These are phyloP conservation scores for Buathra laborator DNA, from an alignment of 2,888 invertebrate species.

Conservation along the genomic window DNA sequence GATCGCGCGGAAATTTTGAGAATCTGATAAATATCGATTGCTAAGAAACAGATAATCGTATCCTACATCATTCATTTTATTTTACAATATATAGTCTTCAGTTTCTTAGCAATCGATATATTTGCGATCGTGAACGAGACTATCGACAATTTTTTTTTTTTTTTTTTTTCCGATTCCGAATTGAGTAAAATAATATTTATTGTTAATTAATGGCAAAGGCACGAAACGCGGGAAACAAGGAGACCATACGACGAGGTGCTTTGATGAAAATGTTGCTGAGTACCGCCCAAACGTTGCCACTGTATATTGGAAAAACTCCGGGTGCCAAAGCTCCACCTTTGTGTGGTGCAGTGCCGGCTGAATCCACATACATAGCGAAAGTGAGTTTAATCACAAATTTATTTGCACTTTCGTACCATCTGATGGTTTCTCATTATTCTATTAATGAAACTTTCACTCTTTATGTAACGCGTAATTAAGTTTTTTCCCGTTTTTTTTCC, in stretches of 20 bases:
- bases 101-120: no score
- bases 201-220: slow-evolving; percentile 86
- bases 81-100: no score
- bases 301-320: slow-evolving; percentile 94
- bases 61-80: no score
- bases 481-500: no score
- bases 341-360: slow-evolving; percentile 95
- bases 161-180: neutral
- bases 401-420: neutral
- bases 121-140: no score
- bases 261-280: slow-evolving; percentile 98
- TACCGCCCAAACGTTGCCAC: slow-evolving; percentile 96
- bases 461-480: neutral
- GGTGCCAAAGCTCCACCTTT: slow-evolving; percentile 95
- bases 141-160: no score
- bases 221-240: slow-evolving; percentile 94
- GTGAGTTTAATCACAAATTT: slow-evolving; percentile 79
- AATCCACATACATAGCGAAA: slow-evolving; percentile 92
- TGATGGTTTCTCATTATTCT: neutral
- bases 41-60: no score
- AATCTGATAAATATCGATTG: no score
- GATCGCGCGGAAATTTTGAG: neutral
- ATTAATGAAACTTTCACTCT: slow-evolving; percentile 3
- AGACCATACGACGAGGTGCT: slow-evolving; percentile 96
- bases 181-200: neutral